phyloP scores from a whole-genome alignment of 2,797 vertebrate species.

The Pelodytes ibericus region DNA sequence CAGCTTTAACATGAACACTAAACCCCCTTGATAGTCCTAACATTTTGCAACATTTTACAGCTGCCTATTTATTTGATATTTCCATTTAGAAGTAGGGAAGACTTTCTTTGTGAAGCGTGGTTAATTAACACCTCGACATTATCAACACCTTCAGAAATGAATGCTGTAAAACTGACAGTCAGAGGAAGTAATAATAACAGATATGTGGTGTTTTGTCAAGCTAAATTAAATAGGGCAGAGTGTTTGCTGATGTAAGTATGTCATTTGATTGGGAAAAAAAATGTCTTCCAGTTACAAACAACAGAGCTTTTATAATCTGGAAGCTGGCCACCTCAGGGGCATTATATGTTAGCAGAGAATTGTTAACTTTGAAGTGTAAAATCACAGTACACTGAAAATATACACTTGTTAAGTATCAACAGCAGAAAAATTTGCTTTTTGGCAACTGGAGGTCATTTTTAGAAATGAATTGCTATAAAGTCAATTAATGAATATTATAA shows the following conservation, averaged over 20 bases:
- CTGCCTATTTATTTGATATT: not conserved
- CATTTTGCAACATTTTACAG: not conserved
- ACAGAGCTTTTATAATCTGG: constrained; percentile 13
- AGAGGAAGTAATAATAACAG: constrained; percentile 5
- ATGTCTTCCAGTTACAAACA: constrained; percentile 12
- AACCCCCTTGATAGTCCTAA: too few species aligned
- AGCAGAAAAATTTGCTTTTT: not conserved
- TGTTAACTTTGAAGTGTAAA: constrained; percentile 38
- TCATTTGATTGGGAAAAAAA: not conserved
- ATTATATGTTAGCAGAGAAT: constrained; percentile 23
- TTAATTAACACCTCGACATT: constrained; percentile 27
- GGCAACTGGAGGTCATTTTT: not conserved
- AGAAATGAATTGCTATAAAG: not conserved
- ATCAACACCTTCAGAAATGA: constrained; percentile 20
- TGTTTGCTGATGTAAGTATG: not conserved
- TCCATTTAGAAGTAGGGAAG: not conserved
- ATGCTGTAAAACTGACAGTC: constrained; percentile 9
- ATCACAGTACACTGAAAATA: constrained; percentile 29
- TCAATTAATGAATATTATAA: constrained; percentile 16
- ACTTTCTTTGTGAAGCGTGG: constrained; percentile 28
- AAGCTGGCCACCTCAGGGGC: constrained; percentile 26
- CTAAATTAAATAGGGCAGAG: constrained; percentile 33
- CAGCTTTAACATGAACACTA: too few species aligned
- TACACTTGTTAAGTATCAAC: constrained; percentile 14
- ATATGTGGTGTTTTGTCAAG: constrained; percentile 15